phyloP scores from a whole-genome alignment of 2,888 invertebrate species.

The Scaptomyza flava region DNA sequence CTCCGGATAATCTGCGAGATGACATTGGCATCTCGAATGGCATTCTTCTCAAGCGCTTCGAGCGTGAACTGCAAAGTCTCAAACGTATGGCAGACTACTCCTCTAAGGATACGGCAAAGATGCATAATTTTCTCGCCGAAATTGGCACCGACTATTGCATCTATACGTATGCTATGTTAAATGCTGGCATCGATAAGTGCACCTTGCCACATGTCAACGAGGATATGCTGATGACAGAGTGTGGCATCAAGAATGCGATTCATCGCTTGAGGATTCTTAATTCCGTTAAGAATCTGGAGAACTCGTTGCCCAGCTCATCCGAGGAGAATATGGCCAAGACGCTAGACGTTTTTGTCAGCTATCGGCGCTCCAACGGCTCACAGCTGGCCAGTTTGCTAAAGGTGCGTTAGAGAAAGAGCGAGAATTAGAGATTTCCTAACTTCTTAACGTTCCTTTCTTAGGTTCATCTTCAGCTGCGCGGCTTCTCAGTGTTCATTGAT shows the following conservation, averaged over 20 bases:
- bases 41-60: constrained; percentile 96
- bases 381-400: constrained; percentile 97
- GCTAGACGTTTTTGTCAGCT: constrained; percentile 99
- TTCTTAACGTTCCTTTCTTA: constrained; percentile 18
- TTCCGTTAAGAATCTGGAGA: constrained; percentile 89
- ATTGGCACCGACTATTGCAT: constrained; percentile 96
- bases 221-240: constrained; percentile 95
- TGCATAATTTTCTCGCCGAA: constrained; percentile 92
- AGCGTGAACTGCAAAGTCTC: constrained; percentile 94
- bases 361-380: constrained; percentile 98
- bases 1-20: constrained; percentile 95
- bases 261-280: constrained; percentile 96
- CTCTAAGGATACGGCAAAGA: constrained; percentile 95
- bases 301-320: constrained; percentile 87
- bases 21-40: constrained; percentile 97
- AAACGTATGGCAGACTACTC: constrained; percentile 99
- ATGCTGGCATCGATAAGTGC: constrained; percentile 96
- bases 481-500: constrained; percentile 98
- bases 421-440: neutral
- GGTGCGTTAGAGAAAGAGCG: constrained; percentile 65
- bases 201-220: constrained; percentile 94
- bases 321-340: constrained; percentile 94
- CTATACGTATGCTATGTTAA: constrained; percentile 98
- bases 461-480: constrained; percentile 97
- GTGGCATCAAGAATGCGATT: constrained; percentile 96